phyloP scores from a whole-genome alignment of 1,140 invertebrate species.

The Cataglyphis hispanica region DNA sequence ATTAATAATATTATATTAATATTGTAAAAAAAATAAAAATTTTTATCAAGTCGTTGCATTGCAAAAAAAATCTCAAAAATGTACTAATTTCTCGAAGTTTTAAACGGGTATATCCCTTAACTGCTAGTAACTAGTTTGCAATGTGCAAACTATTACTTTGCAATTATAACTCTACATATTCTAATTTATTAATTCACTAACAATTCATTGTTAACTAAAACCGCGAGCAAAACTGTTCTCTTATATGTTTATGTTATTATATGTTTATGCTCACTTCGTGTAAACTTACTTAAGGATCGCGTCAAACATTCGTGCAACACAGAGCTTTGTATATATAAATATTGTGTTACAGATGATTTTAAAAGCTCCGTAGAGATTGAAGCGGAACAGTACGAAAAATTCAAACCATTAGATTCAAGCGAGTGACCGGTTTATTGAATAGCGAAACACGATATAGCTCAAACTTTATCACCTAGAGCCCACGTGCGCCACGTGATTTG shows the following conservation, averaged over 20 bases:
- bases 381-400: not conserved
- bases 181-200: not conserved
- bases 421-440: constrained; percentile 1
- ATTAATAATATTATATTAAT: too few relatives aligned
- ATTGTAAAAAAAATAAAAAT: too few relatives aligned
- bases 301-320: not conserved
- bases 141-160: too few relatives aligned
- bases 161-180: too few relatives aligned
- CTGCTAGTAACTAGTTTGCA: not conserved
- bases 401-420: constrained; percentile 8
- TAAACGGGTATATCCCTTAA: too few relatives aligned
- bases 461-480: constrained; percentile 35
- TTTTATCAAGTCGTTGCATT: too few relatives aligned
- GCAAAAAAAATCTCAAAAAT: too few relatives aligned
- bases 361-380: constrained; percentile 13
- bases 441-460: constrained; percentile 19
- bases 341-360: constrained; percentile 25
- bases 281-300: not conserved
- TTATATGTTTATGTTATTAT: not conserved
- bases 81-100: too few relatives aligned
- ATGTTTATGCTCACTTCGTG: too few relatives aligned
- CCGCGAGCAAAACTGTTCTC: not conserved
- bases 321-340: not conserved
- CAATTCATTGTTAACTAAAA: not conserved
- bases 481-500: constrained; percentile 34